Base-by-base conservation (phyloP, 2,888 invertebrate species). In the Gibbula magus region DNA sequence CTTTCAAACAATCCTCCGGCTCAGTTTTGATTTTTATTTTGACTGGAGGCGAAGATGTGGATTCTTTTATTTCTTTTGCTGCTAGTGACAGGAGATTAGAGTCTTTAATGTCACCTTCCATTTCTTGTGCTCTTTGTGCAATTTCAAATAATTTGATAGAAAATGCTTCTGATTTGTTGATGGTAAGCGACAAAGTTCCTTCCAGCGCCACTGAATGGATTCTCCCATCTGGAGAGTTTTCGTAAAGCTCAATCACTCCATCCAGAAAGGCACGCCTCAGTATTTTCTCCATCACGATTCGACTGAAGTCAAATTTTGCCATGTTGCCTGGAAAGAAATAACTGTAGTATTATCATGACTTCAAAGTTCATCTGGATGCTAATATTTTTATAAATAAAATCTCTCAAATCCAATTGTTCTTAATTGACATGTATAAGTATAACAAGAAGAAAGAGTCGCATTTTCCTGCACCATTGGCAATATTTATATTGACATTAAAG, bases 161-260 rank as follows among this genome's bases (percentile, higher is more conserved):
- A 73, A 84, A 83, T 5, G 77, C 81, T 78, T 84, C 83, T 39
- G 76, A 53, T 66, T 81, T 82, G 78, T 85, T 85, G 75, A 85
- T 83, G 61, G 83, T 83, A 29, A 85, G 80, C 3, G 84, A 80
- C 52, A 85, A 75, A 20, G 80, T 79, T 16, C 85, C 85, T 78
- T 85, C 85, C 66, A 85, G 75, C 16, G 82, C 81, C 32, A 85
- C 84, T 39, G 81, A 82, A 32, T 82, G 82, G 45, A 85, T 83
- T 73, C 83, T 80, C 29, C 75, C 75, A 32, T 35, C 35, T 22
- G 78, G 78, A 7, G 53, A 74, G 70, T 82, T 81, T 77, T 85
- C 85, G 79, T 85, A 85, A 32, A 85, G 77, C 56, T 84, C 84
- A 22, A 85, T 61, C 13, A 85, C 85, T 18, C 84, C 85, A 61